A percentile compares a stretch with the other conserved stretches of the same genome.
These are phyloP conservation scores for Girardinichthys multiradiatus DNA, from an alignment of 2,113 vertebrate species.

Conservation along the genomic window DNA sequence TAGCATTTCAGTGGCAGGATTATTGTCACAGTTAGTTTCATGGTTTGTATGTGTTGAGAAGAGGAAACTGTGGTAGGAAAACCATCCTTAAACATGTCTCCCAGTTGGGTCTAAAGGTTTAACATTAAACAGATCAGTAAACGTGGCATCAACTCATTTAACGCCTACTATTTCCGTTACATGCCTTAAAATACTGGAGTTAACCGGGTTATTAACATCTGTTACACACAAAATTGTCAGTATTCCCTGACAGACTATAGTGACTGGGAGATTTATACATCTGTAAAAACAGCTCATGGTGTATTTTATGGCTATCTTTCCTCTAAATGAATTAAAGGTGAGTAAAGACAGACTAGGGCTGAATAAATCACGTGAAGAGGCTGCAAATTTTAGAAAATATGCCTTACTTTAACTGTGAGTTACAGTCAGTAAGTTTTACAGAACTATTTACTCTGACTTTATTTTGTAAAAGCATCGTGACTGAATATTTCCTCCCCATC, in stretches of 20 bases:
- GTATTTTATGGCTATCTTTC: conserved; percentile 15
- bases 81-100: too few relatives aligned
- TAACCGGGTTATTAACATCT: background rate
- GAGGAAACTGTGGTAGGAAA: background rate
- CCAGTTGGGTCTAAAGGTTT: background rate
- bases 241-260: conserved; percentile 9
- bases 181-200: conserved; percentile 15
- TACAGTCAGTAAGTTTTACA: background rate
- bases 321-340: background rate
- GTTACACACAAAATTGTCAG: conserved; percentile 16
- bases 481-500: background rate
- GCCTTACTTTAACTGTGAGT: background rate
- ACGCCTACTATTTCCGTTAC: background rate
- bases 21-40: background rate
- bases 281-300: conserved; percentile 35
- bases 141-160: background rate
- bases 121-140: conserved; percentile 17
- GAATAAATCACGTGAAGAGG: background rate
- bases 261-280: conserved; percentile 18
- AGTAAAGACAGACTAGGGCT: background rate
- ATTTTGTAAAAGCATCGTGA: background rate
- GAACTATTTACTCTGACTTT: too few relatives aligned
- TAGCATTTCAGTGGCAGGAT: background rate
- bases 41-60: background rate
- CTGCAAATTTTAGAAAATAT: conserved; percentile 5